A percentile compares a stretch with the other conserved stretches of the same genome.
phyloP scores from a whole-genome alignment of 2,888 invertebrate genomes.

The Seladonia tumulorum region DNA sequence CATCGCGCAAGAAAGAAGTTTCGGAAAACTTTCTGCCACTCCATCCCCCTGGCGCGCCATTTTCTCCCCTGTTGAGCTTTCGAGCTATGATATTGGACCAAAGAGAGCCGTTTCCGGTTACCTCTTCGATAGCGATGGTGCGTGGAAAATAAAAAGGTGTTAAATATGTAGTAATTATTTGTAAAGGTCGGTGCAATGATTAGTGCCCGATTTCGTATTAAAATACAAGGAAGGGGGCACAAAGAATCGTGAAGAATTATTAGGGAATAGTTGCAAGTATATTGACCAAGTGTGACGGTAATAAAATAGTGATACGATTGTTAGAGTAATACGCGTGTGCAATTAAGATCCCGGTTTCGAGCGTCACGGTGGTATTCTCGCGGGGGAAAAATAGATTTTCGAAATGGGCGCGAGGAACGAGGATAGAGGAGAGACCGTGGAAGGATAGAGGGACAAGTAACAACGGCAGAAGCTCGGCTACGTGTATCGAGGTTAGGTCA shows the following conservation, averaged over 20 bases:
- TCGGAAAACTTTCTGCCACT: background rate
- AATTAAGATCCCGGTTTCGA: background rate
- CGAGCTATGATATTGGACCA: background rate
- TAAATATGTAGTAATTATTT: too few relatives aligned
- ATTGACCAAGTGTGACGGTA: background rate
- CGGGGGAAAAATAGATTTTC: constrained; percentile 19
- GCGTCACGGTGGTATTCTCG: background rate
- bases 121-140: too few relatives aligned
- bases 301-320: background rate
- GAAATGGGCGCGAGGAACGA: background rate
- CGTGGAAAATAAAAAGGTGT: too few relatives aligned
- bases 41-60: background rate
- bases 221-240: too few relatives aligned
- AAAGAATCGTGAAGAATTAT: too few relatives aligned
- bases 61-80: background rate
- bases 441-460: constrained; percentile 11
- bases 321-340: background rate
- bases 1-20: background rate
- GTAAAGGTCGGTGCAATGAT: too few relatives aligned
- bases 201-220: too few relatives aligned
- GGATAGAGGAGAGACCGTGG: background rate
- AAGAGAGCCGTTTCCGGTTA: background rate
- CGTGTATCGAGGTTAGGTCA: constrained; percentile 67
- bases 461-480: constrained; percentile 36
- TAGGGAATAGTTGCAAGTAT: too few relatives aligned